Conservation (phyloP, 2,797 vertebrate genomes). For the Poliocrania exsul region DNA sequence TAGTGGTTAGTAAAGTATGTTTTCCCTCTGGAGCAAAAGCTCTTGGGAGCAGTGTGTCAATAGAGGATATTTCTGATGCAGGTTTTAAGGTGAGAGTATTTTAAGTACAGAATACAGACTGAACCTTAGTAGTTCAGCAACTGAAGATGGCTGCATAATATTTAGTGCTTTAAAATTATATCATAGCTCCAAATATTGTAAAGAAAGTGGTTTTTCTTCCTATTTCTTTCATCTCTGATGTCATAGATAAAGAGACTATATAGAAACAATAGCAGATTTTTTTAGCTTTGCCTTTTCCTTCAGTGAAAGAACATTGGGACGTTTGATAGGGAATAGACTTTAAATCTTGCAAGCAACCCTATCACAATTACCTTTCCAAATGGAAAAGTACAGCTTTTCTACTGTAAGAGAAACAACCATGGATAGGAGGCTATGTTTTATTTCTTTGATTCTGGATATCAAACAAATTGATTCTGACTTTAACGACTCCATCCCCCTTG, state of each 20-base stretch:
- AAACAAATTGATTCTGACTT: constrained; percentile 16
- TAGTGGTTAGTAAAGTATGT: not conserved
- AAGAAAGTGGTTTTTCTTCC: not conserved
- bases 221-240: not conserved
- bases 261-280: not conserved
- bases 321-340: not conserved
- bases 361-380: constrained; percentile 8
- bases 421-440: not conserved
- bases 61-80: not conserved
- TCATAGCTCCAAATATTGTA: not conserved
- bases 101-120: not conserved
- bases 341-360: not conserved
- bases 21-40: not conserved
- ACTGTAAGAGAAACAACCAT: not conserved
- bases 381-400: not conserved
- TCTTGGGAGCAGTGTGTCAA: not conserved
- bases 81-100: not conserved
- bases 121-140: not conserved
- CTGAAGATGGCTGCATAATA: not conserved
- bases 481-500: not conserved
- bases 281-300: not conserved
- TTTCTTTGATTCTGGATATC: constrained; percentile 7
- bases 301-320: not conserved
- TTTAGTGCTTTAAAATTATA: not conserved
- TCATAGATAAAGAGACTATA: not conserved